Conservation (phyloP, 1,140 invertebrate species). For the Diplogasteroides magnus region DNA sequence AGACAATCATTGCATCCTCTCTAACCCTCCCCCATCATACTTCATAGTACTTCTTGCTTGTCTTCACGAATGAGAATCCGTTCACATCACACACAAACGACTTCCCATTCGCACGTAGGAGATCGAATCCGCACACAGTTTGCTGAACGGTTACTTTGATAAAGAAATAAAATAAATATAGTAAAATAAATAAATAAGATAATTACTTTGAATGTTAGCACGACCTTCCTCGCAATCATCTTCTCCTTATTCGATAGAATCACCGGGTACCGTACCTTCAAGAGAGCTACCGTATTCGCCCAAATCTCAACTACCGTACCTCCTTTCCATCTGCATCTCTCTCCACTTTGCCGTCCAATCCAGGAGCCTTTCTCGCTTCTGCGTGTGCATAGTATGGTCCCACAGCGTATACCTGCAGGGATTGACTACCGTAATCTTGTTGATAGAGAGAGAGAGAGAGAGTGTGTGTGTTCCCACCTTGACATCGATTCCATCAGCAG, state of each 20-base stretch:
- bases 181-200: neutral
- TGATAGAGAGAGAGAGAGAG: constrained; percentile 11
- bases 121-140: constrained; percentile 98
- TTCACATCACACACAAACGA: constrained; percentile 96
- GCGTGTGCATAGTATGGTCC: constrained; percentile 98
- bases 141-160: constrained; percentile 61
- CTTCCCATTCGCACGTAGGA: constrained; percentile 91
- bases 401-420: constrained; percentile 75
- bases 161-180: constrained; percentile 12
- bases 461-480: constrained; percentile 63
- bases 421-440: constrained; percentile 42
- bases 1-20: neutral
- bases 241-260: constrained; percentile 96
- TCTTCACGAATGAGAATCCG: constrained; percentile 99
- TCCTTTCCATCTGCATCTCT: constrained; percentile 96
- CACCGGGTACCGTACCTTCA: constrained; percentile 75
- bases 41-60: constrained; percentile 98
- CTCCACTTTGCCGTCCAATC: constrained; percentile 82
- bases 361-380: constrained; percentile 92
- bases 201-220: constrained; percentile 79
- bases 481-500: constrained; percentile 91
- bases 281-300: neutral
- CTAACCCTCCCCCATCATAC: constrained; percentile 1
- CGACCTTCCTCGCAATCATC: constrained; percentile 95
- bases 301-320: constrained; percentile 60